Evolutionary conservation across 1,140 invertebrate genomes (phyloP).

Genomic region (Panagrolaimus sp.): DNA sequence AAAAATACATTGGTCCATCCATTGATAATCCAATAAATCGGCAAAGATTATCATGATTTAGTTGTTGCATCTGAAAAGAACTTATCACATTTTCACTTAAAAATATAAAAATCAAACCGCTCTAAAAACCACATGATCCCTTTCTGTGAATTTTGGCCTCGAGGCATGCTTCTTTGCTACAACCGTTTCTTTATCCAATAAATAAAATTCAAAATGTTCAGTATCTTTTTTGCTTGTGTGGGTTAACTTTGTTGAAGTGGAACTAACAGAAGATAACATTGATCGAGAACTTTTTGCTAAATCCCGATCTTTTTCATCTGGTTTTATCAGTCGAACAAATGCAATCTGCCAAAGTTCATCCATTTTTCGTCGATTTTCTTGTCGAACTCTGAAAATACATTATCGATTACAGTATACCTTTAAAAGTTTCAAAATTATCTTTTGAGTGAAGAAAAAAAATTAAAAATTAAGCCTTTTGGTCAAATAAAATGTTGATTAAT

Average conservation of each 20-base stretch:
- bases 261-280: not conserved
- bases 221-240: slow-evolving; percentile 13
- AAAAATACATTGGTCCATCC: not conserved
- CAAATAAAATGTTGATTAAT: too few species aligned
- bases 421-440: too few species aligned
- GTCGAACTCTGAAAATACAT: not conserved
- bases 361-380: slow-evolving; percentile 17
- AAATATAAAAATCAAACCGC: not conserved
- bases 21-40: slow-evolving; percentile 19
- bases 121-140: slow-evolving; percentile 22
- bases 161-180: slow-evolving; percentile 18
- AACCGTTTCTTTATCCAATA: not conserved
- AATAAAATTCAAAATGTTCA: slow-evolving; percentile 18
- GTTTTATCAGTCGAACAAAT: not conserved
- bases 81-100: not conserved
- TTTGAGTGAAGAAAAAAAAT: too few species aligned
- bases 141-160: not conserved
- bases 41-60: slow-evolving; percentile 19
- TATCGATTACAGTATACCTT: too few species aligned
- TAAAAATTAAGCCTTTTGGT: too few species aligned
- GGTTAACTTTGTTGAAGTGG: slow-evolving; percentile 7
- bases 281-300: slow-evolving; percentile 11
- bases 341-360: slow-evolving; percentile 22
- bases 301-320: slow-evolving; percentile 17
- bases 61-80: slow-evolving; percentile 22